Conservation (phyloP, 2,797 vertebrate genomes). For the Chiroxiphia lanceolata region DNA sequence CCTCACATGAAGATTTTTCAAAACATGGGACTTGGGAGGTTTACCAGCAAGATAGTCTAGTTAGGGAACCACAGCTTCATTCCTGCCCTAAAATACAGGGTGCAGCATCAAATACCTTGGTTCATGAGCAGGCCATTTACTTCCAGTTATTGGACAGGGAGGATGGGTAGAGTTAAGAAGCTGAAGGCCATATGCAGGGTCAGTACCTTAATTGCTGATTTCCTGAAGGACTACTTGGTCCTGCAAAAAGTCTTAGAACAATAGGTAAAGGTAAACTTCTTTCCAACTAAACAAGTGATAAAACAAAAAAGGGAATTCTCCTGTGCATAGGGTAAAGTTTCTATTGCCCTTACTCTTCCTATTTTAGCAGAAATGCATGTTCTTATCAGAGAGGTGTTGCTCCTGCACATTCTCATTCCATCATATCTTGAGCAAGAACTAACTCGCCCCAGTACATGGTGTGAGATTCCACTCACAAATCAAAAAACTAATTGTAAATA, state of each 20-base stretch:
- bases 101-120: background rate
- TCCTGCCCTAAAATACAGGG: background rate
- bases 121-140: background rate
- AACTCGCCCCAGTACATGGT: background rate
- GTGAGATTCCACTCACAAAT: background rate
- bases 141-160: background rate
- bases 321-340: accelerated
- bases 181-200: accelerated
- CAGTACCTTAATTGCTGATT: background rate
- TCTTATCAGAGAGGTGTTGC: background rate
- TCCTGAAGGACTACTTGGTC: background rate
- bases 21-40: background rate
- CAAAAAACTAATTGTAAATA: background rate
- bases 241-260: background rate
- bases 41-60: background rate
- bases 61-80: background rate
- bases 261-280: background rate
- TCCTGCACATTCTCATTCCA: background rate
- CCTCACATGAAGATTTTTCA: background rate
- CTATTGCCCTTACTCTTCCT: background rate
- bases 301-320: background rate
- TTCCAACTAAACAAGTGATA: background rate
- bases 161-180: background rate
- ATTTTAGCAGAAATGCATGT: background rate
- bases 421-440: accelerated